Evolutionary conservation across 2,888 invertebrate species (phyloP), one percentile per base, ranked within the genome.

Genomic region (Rhopalosiphum nymphaeae): DNA sequence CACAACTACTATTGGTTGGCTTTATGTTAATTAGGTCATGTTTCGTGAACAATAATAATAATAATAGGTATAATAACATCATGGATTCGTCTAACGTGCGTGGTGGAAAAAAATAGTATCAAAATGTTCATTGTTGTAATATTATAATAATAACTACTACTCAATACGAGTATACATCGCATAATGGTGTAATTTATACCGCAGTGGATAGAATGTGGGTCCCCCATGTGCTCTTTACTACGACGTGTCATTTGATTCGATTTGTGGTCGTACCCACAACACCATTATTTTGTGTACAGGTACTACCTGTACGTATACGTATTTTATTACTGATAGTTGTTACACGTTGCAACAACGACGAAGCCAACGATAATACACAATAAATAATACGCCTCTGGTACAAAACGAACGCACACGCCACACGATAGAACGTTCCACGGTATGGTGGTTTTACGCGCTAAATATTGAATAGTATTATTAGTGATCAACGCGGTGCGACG

Each of bases 1-100:
- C 46, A 36, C 78, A 10, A 49, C 49, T 16, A 49, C n/a, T 29
- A 44, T 56, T 46, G 61, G 89, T 56, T 25, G 89, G 93, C 53
- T 89, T 91, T 90, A 94, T 94, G 85, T 91, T 94, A 86, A 94
- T 94, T 61, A 61, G 90, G 93, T 94, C 93, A 94, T 91, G 90
- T 92, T 92, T 88, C 88, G 53, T 16, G 92, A 92, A 88, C 92
- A 86, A 94, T 53, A 93, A 90, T 93, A 92, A 56, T 56, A 49
- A n/a, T 53, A 88, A 29, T 29, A 10, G 56, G 42, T 90, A 92
- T 36, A 86, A 67, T 36, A 88, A 78, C 36, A 84, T 89, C 93
- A 84, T 57, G 93, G 84, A 93, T 93, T 85, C 89, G 84, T 44
- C 88, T 57, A 26, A 91, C 91, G 86, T n/a, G 91, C 91, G n/a